These are phyloP conservation scores for Neuroscelio doddi DNA, from an alignment of 2,888 invertebrate genomes.

Conservation along the genomic window DNA sequence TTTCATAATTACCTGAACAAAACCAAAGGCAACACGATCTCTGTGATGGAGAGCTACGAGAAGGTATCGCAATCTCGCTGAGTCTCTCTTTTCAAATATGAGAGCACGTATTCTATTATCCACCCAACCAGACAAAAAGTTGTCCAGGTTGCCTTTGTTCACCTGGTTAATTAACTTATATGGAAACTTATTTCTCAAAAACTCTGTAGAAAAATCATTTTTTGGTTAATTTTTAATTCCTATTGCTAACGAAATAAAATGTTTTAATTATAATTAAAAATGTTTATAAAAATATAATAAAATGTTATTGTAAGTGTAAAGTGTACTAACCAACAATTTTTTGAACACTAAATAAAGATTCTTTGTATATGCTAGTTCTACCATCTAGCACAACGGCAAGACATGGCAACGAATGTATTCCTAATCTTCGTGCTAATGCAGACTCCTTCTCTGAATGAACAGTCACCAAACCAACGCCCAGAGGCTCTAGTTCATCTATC, in stretches of 20 bases:
- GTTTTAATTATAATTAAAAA: constrained; percentile 1
- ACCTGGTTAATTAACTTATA: constrained; percentile 83
- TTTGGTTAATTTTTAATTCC: background rate
- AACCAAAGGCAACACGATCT: constrained; percentile 91
- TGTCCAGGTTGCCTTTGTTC: constrained; percentile 82
- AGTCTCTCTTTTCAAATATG: constrained; percentile 86
- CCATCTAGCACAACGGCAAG: constrained; percentile 88
- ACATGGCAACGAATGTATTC: constrained; percentile 87
- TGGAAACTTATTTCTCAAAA: constrained; percentile 90
- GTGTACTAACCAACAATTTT: constrained; percentile 83
- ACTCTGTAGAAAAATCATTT: constrained; percentile 75
- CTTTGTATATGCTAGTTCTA: constrained; percentile 88
- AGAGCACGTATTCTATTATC: constrained; percentile 94
- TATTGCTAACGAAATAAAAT: too few species aligned
- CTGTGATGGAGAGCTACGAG: constrained; percentile 90
- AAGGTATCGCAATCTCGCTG: constrained; percentile 88
- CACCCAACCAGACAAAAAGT: constrained; percentile 89
- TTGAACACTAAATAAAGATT: constrained; percentile 84
- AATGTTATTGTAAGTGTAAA: constrained; percentile 65
- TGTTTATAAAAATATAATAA: background rate
- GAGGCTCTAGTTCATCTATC: constrained; percentile 88
- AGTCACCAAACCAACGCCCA: constrained; percentile 87
- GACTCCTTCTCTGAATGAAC: constrained; percentile 90
- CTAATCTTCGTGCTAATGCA: constrained; percentile 83
- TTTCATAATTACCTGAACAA: constrained; percentile 71